These are phyloP conservation scores for Tyto alba DNA, from an alignment of 2,113 vertebrate genomes.

Conservation along the genomic window DNA sequence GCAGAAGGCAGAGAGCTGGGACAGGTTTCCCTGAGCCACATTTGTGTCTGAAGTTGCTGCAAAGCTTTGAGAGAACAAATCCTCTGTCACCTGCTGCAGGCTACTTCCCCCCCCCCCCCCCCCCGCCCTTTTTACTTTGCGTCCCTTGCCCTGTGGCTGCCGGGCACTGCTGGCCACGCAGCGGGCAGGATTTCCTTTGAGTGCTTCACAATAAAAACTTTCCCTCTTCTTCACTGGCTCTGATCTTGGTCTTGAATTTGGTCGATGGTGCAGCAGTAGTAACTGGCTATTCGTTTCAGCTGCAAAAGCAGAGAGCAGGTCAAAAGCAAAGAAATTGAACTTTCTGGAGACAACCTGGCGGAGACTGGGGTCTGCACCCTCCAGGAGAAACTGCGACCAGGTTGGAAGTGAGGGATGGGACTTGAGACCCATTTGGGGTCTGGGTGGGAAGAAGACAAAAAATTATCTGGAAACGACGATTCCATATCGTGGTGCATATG, in stretches of 20 bases:
- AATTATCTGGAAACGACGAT: not conserved
- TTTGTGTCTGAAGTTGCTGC: not conserved
- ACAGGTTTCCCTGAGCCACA: not conserved
- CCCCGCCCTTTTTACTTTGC: rapidly evolving
- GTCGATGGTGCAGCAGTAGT: not conserved
- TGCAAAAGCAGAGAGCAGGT: not conserved
- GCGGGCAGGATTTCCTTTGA: rapidly evolving
- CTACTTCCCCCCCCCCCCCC: too few species aligned
- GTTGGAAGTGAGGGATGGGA: rapidly evolving
- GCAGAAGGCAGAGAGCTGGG: not conserved
- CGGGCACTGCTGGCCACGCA: rapidly evolving
- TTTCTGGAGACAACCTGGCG: not conserved
- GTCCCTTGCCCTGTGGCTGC: not conserved
- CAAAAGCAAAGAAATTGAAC: not conserved
- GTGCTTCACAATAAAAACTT: not conserved
- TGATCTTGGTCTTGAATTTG: not conserved
- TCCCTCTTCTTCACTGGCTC: not conserved
- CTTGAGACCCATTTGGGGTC: not conserved
- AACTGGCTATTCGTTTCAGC: rapidly evolving
- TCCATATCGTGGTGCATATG: not conserved
- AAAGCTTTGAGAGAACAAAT: not conserved
- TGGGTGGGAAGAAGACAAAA: not conserved
- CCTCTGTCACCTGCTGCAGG: too few species aligned
- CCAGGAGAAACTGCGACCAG: rapidly evolving
- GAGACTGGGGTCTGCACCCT: not conserved